Percentiles rank a stretch among this genome's conserved stretches.
These are phyloP conservation scores for Eurystomus glaucurus DNA, from an alignment of 2,797 vertebrate genomes.

Conservation along the genomic window DNA sequence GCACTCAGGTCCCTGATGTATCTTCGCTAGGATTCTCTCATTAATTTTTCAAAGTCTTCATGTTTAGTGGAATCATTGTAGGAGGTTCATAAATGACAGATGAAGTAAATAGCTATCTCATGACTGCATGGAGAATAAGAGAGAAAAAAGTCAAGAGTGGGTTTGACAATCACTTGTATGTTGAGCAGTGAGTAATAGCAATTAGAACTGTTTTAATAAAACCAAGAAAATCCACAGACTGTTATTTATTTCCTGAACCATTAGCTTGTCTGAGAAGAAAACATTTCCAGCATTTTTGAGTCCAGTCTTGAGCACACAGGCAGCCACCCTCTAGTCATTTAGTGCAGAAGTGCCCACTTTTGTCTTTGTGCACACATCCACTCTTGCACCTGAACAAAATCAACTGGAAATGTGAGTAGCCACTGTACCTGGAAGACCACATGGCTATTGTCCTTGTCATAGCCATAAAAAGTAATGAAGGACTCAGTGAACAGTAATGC, in stretches of 20 bases:
- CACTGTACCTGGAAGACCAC: not conserved
- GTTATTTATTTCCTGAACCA: not conserved
- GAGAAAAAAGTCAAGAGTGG: not conserved
- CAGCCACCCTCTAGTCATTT: not conserved
- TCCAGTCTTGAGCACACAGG: not conserved
- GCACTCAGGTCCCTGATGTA: not conserved
- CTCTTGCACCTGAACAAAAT: not conserved
- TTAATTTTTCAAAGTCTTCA: constrained; percentile 55
- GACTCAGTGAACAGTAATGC: not conserved
- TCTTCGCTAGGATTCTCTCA: constrained; percentile 6
- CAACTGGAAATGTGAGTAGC: not conserved
- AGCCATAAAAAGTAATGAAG: not conserved
- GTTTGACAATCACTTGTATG: not conserved
- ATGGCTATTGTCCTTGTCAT: not conserved
- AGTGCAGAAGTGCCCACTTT: not conserved
- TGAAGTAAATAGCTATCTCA: constrained; percentile 3
- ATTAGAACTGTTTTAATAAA: not conserved
- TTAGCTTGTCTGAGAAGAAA: not conserved
- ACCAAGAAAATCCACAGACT: not conserved
- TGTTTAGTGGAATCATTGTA: not conserved
- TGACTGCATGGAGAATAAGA: not conserved
- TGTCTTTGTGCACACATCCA: not conserved
- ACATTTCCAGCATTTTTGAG: not conserved
- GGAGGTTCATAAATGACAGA: constrained; percentile 19
- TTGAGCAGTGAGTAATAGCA: not conserved